phyloP scores from a whole-genome alignment of 2,888 invertebrate genomes.

The Xanthorhoe designata region DNA sequence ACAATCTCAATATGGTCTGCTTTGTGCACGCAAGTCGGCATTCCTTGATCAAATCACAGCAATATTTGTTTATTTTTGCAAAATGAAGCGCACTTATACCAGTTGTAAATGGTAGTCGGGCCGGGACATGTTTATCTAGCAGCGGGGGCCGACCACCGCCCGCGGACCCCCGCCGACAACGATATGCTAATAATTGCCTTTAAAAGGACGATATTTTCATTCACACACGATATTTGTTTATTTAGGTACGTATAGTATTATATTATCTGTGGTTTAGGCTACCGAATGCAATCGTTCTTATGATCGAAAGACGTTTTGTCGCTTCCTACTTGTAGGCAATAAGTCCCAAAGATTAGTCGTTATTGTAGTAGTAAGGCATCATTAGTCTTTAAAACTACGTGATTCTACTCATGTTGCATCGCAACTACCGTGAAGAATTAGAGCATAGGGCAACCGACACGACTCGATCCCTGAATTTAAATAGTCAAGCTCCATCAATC shows the following conservation, averaged over 20 bases:
- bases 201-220: slow-evolving; percentile 53
- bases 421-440: too few relatives aligned
- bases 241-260: too few relatives aligned
- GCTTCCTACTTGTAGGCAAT: too few relatives aligned
- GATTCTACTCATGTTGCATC: too few relatives aligned
- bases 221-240: slow-evolving; percentile 34
- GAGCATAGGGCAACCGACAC: too few relatives aligned
- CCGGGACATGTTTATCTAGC: slow-evolving; percentile 65
- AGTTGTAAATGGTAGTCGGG: slow-evolving; percentile 36
- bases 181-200: slow-evolving; percentile 68
- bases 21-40: slow-evolving; percentile 31
- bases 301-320: too few relatives aligned
- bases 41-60: slow-evolving; percentile 33
- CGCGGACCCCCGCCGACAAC: slow-evolving; percentile 52
- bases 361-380: too few relatives aligned
- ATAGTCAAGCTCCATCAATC: neutral
- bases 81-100: slow-evolving; percentile 34
- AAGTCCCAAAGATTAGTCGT: too few relatives aligned
- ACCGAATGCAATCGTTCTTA: neutral
- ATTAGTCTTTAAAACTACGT: too few relatives aligned
- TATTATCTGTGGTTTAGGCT: too few relatives aligned
- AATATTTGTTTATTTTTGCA: slow-evolving; percentile 36
- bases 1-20: slow-evolving; percentile 21
- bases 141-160: slow-evolving; percentile 55
- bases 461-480: too few relatives aligned